phyloP scores from a whole-genome alignment of 2,888 invertebrate species.

The Drosophila glabriapex region DNA sequence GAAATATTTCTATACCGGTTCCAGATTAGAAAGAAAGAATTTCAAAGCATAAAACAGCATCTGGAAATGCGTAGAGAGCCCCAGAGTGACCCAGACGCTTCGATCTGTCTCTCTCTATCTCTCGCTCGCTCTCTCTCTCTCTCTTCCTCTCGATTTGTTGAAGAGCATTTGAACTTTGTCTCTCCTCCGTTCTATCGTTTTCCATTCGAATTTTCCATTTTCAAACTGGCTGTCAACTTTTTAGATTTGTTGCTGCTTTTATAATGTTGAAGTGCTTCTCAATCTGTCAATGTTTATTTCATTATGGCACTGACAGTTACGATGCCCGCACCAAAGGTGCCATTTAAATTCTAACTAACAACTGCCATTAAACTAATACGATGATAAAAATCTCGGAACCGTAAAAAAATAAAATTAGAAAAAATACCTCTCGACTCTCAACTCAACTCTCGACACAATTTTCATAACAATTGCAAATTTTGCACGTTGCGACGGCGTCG shows the following conservation, averaged over 20 bases:
- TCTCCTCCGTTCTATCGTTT: background rate
- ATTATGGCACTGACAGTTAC: conserved; percentile 47
- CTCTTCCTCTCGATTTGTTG: conserved; percentile 11
- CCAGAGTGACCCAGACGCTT: conserved; percentile 7
- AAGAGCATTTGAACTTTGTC: conserved; percentile 59
- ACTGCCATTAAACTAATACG: conserved; percentile 80
- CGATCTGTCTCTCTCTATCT: background rate
- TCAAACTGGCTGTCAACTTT: conserved; percentile 39
- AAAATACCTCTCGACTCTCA: conserved; percentile 34
- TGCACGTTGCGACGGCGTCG: conserved; percentile 67
- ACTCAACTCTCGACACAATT: conserved; percentile 61
- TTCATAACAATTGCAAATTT: conserved; percentile 80
- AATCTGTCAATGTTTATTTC: conserved; percentile 68
- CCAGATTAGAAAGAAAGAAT: conserved; percentile 80
- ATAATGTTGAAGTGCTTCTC: conserved; percentile 51
- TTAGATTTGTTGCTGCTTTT: conserved; percentile 32
- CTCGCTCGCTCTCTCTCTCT: background rate
- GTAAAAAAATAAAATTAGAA: conserved; percentile 23
- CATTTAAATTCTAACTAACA: conserved; percentile 79
- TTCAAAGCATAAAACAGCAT: conserved; percentile 69
- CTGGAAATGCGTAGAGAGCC: conserved; percentile 44
- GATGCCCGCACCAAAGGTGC: conserved; percentile 69
- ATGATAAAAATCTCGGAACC: conserved; percentile 69
- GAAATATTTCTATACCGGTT: conserved; percentile 77
- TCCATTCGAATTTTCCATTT: conserved; percentile 29